Base-by-base conservation (phyloP, 2,888 invertebrate species). In the Cheilosia urbana region DNA sequence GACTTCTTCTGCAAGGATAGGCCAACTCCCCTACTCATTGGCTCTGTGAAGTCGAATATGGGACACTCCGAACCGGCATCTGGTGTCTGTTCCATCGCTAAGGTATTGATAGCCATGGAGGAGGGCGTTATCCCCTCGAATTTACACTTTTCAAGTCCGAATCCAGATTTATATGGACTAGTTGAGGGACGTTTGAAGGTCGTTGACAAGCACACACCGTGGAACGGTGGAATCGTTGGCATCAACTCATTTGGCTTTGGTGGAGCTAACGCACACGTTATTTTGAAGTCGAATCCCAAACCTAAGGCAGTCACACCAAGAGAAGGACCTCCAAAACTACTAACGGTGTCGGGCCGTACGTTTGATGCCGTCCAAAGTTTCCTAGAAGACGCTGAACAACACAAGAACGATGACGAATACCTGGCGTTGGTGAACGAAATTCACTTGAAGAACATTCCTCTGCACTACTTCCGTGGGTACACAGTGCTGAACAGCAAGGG, bases 221-320 rank as follows among this genome's bases (percentile, higher is more conserved):
- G 97, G 96, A 95, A 96, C 71, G 98, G 98, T 62, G 98, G 98
- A 15, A 94, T 97, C 79, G 95, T 97, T 66, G 98, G 96, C 24
- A 93, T 99, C 37, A 99, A 99, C 93, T 98, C 98, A 9, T 99
- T 99, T 92, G 99, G 99, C 19, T 99, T 99, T 93, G 99, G 99
- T 85, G 99, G 99, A 71, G 97, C 98, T 53, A 98, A 98, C 93
- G 98, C 97, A n/a, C 98, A 98, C 93, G 93, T 97, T 0, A 94
- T 98, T 88, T 93, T 98, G 15, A 95, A 96, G 90, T 96, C 97
- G 6, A 95, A 96, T 91, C 94, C 95, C 0, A 95, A 95, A 90
- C 95, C 94, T 6, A 95, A 95, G 90, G 91, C 93, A 0, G 92
- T 93, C 0, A 93, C 94, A 62, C 92, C 94, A 15, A 91, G 93